Evolutionary conservation across 2,888 invertebrate species (phyloP).

Genomic region (Macaria notata): DNA sequence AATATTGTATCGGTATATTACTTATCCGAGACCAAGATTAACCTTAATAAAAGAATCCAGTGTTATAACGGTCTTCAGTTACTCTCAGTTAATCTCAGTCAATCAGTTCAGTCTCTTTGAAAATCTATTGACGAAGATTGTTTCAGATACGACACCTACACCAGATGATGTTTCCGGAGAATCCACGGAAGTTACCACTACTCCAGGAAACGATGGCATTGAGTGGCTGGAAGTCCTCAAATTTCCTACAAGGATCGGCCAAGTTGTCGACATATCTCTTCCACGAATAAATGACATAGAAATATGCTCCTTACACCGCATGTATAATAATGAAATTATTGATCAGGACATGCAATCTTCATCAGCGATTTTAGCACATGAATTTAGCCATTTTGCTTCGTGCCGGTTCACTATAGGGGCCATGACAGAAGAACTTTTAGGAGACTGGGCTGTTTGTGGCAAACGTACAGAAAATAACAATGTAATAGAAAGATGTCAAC

Average conservation of each 20-base stretch:
- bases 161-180: background rate
- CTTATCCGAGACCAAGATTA: no score
- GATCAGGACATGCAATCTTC: no score
- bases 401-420: conserved; percentile 43
- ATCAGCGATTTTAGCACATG: no score
- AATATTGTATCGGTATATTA: no score
- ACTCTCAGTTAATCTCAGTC: no score
- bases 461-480: conserved; percentile 24
- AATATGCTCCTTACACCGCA: conserved; percentile 30
- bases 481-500: conserved; percentile 37
- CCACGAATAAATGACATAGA: conserved; percentile 33
- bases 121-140: no score
- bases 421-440: conserved; percentile 35
- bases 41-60: no score
- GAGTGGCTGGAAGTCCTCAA: conserved; percentile 27
- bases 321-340: no score
- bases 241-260: conserved; percentile 26
- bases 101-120: no score
- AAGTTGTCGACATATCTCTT: conserved; percentile 34
- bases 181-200: background rate
- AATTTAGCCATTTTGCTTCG: conserved; percentile 31
- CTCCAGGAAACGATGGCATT: conserved; percentile 4
- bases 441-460: conserved; percentile 41
- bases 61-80: no score
- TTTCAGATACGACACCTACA: conserved; percentile 19